Conservation (phyloP, 2,797 vertebrate species). For the Amazona finschi region DNA sequence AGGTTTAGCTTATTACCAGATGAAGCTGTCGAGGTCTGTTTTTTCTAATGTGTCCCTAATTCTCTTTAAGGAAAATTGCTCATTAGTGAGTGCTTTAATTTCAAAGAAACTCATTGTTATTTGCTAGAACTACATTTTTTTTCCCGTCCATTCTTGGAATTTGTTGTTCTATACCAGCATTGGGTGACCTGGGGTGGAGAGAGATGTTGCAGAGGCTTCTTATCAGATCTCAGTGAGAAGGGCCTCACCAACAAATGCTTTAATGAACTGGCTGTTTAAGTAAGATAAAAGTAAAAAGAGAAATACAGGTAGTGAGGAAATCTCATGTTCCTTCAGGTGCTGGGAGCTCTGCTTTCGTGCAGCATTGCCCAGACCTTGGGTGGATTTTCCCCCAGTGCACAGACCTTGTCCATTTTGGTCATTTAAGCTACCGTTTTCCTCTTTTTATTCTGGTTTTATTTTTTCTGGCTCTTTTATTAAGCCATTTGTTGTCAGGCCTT, state of each 20-base stretch:
- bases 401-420: neutral
- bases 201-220: neutral
- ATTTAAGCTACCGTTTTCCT: neutral
- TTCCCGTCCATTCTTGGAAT: rapidly evolving
- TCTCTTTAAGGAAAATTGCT: neutral
- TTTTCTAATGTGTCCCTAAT: neutral
- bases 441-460: neutral
- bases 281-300: neutral
- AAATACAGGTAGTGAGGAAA: neutral
- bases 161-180: neutral
- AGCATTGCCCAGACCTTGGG: neutral
- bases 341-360: neutral
- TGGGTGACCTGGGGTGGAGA: neutral
- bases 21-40: neutral
- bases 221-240: neutral
- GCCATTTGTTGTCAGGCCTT: neutral
- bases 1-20: neutral
- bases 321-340: neutral
- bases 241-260: neutral
- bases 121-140: neutral
- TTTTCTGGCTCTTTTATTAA: neutral
- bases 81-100: neutral
- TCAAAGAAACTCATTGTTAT: neutral
- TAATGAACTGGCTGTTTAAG: neutral
- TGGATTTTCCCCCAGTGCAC: neutral